A percentile compares a stretch with the other conserved stretches of the same genome.
Evolutionary conservation across 2,797 vertebrate genomes (phyloP).

Genomic region (Serranus cabrilla): DNA sequence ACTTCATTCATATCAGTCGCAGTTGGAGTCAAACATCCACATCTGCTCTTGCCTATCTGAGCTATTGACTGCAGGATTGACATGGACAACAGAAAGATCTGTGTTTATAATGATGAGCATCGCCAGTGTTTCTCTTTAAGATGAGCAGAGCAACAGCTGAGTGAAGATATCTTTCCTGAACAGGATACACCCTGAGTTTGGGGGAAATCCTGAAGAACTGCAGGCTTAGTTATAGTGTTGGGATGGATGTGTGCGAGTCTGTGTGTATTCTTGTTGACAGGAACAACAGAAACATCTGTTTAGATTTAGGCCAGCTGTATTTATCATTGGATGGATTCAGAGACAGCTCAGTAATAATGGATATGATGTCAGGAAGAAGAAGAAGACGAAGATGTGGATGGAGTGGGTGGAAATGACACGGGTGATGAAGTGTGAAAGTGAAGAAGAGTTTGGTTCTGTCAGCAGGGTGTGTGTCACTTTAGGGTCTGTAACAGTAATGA

Average conservation of each 20-base stretch:
- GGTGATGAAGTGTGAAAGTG: slow-evolving; percentile 5
- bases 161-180: slow-evolving; percentile 29
- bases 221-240: slow-evolving; percentile 8
- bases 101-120: slow-evolving; percentile 8
- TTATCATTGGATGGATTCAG: slow-evolving; percentile 38
- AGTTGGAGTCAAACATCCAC: slow-evolving; percentile 13
- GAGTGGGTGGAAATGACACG: neutral
- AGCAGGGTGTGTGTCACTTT: neutral
- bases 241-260: slow-evolving; percentile 11
- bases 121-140: neutral
- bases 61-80: neutral
- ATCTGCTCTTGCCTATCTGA: slow-evolving; percentile 11
- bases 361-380: neutral
- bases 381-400: neutral
- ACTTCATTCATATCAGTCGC: neutral
- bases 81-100: neutral
- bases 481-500: neutral
- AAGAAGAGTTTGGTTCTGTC: neutral
- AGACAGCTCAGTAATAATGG: neutral
- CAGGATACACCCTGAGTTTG: slow-evolving; percentile 29
- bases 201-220: slow-evolving; percentile 30
- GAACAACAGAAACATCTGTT: slow-evolving; percentile 33
- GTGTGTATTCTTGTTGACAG: slow-evolving; percentile 15
- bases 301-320: slow-evolving; percentile 33
- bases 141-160: slow-evolving; percentile 35